These are phyloP conservation scores for Pemphigus obesinymphae DNA, from an alignment of 1,140 invertebrate species.

Conservation along the genomic window DNA sequence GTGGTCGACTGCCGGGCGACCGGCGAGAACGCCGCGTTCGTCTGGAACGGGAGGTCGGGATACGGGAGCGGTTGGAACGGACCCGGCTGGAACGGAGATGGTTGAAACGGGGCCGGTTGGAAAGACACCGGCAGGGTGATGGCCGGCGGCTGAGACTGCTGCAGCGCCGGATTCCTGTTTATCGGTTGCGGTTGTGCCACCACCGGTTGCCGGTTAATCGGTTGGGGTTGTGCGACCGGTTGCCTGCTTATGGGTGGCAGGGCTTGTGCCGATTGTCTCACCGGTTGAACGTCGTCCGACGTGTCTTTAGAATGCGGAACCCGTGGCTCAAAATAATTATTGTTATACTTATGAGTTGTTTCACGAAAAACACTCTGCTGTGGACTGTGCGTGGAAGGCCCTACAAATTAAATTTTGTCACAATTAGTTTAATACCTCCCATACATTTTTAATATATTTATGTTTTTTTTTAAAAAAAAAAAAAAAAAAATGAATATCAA, in stretches of 20 bases:
- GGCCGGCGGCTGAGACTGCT: background rate
- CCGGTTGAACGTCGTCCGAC: background rate
- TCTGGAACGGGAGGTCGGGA: conserved; percentile 46
- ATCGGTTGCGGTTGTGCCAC: background rate
- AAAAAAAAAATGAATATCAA: no score
- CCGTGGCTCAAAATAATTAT: background rate
- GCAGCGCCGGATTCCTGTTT: no score
- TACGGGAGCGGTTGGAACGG: conserved; percentile 37
- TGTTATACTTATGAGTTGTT: background rate
- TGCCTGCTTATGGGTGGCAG: no score
- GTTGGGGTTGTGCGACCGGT: no score
- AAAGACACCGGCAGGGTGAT: conserved; percentile 47
- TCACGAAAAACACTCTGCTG: background rate
- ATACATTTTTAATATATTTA: no score
- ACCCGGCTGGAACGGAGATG: conserved; percentile 49
- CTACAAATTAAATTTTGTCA: no score
- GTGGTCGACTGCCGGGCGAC: conserved; percentile 50
- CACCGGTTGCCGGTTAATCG: no score
- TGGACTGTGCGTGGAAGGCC: background rate
- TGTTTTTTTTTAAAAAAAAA: no score
- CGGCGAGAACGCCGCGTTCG: conserved; percentile 7
- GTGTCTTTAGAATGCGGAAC: background rate
- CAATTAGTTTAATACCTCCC: no score
- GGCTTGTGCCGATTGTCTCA: background rate
- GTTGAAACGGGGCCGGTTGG: conserved; percentile 51